Conservation (phyloP, 2,113 vertebrate genomes). For the Condylura cristata region DNA sequence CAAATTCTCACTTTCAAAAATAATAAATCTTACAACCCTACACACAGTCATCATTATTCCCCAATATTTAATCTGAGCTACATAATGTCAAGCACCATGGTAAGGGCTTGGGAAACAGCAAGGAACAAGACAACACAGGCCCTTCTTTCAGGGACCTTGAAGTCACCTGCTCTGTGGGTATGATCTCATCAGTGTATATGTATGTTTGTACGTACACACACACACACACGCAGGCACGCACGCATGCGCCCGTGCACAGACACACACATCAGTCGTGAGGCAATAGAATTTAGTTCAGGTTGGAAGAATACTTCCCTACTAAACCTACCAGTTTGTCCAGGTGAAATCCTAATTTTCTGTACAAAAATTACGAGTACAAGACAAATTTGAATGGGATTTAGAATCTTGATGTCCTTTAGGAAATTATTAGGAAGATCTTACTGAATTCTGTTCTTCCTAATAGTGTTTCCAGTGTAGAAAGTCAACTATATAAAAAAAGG, state of each 20-base stretch:
- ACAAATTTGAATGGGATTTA: constrained; percentile 13
- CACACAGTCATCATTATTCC: neutral
- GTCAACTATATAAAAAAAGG: constrained; percentile 10
- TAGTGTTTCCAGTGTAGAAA: constrained; percentile 48
- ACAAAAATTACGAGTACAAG: constrained; percentile 5
- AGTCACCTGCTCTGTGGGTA: neutral
- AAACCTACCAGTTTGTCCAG: constrained; percentile 18
- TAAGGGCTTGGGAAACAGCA: neutral
- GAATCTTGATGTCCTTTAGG: constrained; percentile 10
- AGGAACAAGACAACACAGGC: neutral
- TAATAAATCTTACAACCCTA: neutral
- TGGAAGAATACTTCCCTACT: constrained; percentile 4
- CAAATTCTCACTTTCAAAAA: neutral
- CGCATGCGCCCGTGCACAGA: too few species aligned
- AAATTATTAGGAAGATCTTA: constrained; percentile 36
- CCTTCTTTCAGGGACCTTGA: neutral
- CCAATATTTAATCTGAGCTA: constrained; percentile 5
- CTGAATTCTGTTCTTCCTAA: neutral
- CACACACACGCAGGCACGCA: neutral
- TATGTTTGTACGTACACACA: fast-evolving
- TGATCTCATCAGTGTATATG: neutral
- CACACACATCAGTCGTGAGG: neutral
- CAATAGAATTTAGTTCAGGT: neutral
- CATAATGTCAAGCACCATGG: neutral
- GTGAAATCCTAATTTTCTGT: constrained; percentile 22